Evolutionary conservation across 2,797 vertebrate genomes (phyloP).

Genomic region (Anolis apletophallus): DNA sequence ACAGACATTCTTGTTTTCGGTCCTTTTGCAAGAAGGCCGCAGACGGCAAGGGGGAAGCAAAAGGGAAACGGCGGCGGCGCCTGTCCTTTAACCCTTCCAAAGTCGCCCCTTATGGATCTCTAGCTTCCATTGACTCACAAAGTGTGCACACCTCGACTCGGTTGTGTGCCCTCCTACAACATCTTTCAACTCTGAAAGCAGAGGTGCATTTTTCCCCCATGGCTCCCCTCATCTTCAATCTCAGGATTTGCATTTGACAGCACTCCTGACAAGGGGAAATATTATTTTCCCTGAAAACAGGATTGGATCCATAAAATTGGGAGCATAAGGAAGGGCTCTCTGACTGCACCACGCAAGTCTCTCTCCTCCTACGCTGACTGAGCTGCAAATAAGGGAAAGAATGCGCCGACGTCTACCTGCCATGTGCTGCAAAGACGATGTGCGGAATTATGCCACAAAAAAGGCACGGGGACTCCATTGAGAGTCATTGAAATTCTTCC

Average conservation of each 20-base stretch:
- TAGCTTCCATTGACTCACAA: not conserved
- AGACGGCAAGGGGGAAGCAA: slow-evolving; percentile 54
- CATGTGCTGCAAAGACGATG: too few relatives aligned
- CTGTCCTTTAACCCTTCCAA: not conserved
- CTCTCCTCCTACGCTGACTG: not conserved
- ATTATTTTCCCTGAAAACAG: not conserved
- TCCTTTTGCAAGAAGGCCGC: slow-evolving; percentile 58
- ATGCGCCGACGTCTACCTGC: too few relatives aligned
- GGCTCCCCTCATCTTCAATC: not conserved
- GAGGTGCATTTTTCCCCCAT: not conserved
- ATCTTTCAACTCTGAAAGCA: not conserved
- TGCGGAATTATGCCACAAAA: not conserved
- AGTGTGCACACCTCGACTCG: not conserved
- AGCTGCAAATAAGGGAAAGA: not conserved
- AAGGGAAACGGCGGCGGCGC: slow-evolving; percentile 38
- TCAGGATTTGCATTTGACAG: not conserved
- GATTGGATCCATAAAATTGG: not conserved
- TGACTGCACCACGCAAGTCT: not conserved
- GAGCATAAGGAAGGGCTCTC: not conserved
- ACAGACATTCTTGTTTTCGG: slow-evolving; percentile 82
- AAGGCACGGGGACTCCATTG: not conserved
- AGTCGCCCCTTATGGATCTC: not conserved
- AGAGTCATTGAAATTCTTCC: not conserved
- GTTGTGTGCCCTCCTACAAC: too few relatives aligned
- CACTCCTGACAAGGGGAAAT: too few relatives aligned